Evolutionary conservation across 2,113 vertebrate genomes (phyloP).

Genomic region (Myodes glareolus): DNA sequence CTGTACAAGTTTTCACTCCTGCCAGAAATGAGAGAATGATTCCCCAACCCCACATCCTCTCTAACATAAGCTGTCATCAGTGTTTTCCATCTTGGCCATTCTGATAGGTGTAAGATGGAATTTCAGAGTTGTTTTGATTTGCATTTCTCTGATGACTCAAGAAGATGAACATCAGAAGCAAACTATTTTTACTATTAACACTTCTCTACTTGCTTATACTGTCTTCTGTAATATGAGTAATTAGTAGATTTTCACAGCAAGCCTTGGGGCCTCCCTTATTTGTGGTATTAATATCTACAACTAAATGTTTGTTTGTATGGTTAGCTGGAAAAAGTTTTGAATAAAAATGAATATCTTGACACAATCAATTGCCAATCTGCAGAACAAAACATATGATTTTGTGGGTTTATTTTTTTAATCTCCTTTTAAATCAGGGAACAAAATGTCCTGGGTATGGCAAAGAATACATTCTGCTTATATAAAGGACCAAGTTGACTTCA

Average conservation of each 20-base stretch:
- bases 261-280: not conserved
- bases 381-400: not conserved
- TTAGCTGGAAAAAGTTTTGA: not conserved
- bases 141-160: too few species aligned
- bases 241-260: slow-evolving; percentile 53
- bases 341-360: slow-evolving; percentile 21
- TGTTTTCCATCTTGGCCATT: too few species aligned
- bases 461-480: slow-evolving; percentile 15
- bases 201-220: slow-evolving; percentile 61
- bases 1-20: too few species aligned
- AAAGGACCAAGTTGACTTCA: slow-evolving; percentile 24
- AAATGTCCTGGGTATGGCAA: not conserved
- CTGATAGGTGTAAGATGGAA: too few species aligned
- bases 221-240: slow-evolving; percentile 72
- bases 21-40: too few species aligned
- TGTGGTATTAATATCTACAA: slow-evolving; percentile 57
- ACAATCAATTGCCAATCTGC: slow-evolving; percentile 34
- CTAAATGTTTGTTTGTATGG: slow-evolving; percentile 35
- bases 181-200: slow-evolving; percentile 76
- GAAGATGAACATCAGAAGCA: slow-evolving; percentile 60
- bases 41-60: too few species aligned
- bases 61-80: too few species aligned
- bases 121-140: too few species aligned
- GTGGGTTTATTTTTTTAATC: not conserved
- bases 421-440: slow-evolving; percentile 29